Base-by-base conservation (phyloP, 2,797 vertebrate genomes). In the Chaetodon trifasciatus region DNA sequence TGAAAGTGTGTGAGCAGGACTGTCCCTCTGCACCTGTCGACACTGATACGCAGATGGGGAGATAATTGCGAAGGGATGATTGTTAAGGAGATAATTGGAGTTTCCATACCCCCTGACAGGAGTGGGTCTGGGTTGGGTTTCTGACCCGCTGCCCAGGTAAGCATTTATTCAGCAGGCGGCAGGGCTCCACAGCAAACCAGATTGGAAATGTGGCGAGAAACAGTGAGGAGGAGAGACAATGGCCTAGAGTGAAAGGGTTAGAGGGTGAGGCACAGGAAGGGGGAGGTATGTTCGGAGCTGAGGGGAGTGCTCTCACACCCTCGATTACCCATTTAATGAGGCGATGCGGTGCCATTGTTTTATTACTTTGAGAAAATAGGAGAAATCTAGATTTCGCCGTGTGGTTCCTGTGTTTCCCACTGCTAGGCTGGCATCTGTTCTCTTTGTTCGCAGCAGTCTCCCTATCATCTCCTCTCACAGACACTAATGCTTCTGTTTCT, bases 301-400 rank as follows among this genome's bases (percentile, higher is more conserved):
- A 88, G 88, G 88, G 89, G 92, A 90, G 90, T 82, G 84, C 83
- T 92, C 89, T 93, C 87, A 87, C 91, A 94, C 88, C 92, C 92
- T 94, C 91, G 68, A 95, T 95, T 95, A 93, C 89, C 91, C 86
- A 79, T 90, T 91, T 93, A 95, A 95, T 95, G 94, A 94, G 93
- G 91, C 88, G 78, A 86, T 39, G 79, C 83, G 0, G 57, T 79
- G 87, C 90, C 91, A 90, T 95, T 95, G 93, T 95, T 95, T 94
- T 94, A 94, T 93, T 93, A 93, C 92, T 92, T 88, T 86, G 89
- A 89, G 91, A 84, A 91, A 91, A 92, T 89, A 78, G 83, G 81
- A 86, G 85, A 85, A 87, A 92, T 92, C 86, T 87, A 82, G 91
- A 92, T 90, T 93, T 91, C 84, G 57, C 88, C n/a, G 78, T 89